Conservation (phyloP, 2,888 invertebrate species). For the Drosophila leonis region DNA sequence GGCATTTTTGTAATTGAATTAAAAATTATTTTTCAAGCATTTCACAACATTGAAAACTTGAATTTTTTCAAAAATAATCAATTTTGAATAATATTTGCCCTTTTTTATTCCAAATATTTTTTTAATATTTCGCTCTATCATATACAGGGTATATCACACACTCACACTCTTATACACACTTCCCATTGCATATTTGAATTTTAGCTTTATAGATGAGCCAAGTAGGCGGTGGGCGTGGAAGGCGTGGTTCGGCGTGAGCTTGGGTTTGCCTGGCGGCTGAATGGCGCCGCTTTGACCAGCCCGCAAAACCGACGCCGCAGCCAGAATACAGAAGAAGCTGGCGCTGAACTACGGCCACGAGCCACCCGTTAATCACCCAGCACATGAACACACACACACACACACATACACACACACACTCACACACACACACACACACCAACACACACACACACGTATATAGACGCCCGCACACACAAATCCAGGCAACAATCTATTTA, state of each 20-base stretch:
- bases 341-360: constrained; percentile 23
- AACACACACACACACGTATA: constrained; percentile 67
- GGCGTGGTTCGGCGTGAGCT: constrained; percentile 22
- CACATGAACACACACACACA: constrained; percentile 41
- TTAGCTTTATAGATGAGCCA: constrained; percentile 24
- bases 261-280: constrained; percentile 60
- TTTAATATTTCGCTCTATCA: background rate
- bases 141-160: constrained; percentile 20
- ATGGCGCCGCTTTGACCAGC: constrained; percentile 74
- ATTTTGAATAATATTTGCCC: background rate
- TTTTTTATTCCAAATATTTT: too few relatives aligned
- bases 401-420: constrained; percentile 67
- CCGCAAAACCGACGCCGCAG: constrained; percentile 64
- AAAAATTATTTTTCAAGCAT: background rate
- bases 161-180: background rate
- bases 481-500: constrained; percentile 82
- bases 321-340: constrained; percentile 48
- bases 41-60: background rate
- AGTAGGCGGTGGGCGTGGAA: background rate
- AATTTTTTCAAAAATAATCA: background rate
- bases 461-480: constrained; percentile 75
- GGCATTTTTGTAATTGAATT: too few relatives aligned
- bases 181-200: constrained; percentile 67
- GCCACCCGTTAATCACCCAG: constrained; percentile 72
- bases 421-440: constrained; percentile 73